Evolutionary conservation across 2,797 vertebrate genomes (phyloP), one percentile per base, ranked within the genome.

Genomic region (Sardinella longiceps): DNA sequence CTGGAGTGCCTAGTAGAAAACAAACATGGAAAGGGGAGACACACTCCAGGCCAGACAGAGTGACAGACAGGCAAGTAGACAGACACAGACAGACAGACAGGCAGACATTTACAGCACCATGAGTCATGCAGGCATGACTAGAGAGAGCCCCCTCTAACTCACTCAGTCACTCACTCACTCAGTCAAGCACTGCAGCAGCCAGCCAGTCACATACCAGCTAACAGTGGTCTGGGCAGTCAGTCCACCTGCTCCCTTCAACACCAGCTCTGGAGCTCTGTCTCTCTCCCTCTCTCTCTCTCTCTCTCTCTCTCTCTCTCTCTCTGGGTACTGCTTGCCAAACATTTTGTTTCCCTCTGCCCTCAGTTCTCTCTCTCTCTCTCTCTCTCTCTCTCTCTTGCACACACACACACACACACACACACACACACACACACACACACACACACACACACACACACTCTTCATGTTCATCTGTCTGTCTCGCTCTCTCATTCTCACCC

Each of bases 51-150:
- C 83, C 80, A 84, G 85, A 58, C 14, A 51, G 81, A 53, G 12
- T 18, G 50, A 58, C 56, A 60, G 20, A 56, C 53, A 53, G 50
- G 15, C 50, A 53, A 20, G 15, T 18, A 53, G 50, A 53, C 80
- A 81, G 45, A 45, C 5, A 15, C 46, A 81, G 39, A 28, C 87
- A 15, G 10, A 50, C 48, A 63, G 58, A 91, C 85, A 84, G 90
- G 83, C 81, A 85, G 83, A 93, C 88, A 89, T 90, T 93, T 85
- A 90, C 84, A 85, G 83, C 87, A 83, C 85, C 88, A 90, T 94
- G 92, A 95, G 91, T 94, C 93, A 94, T 84, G 81, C 83, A 89
- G 89, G 91, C 91, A 92, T 91, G 92, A 90, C 91, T 91, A 86
- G 86, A 89, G 66, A 39, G 63, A 33, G 66, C 66, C 70, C 86